Conservation (phyloP, 2,888 invertebrate genomes). For the Melanophora roralis region DNA sequence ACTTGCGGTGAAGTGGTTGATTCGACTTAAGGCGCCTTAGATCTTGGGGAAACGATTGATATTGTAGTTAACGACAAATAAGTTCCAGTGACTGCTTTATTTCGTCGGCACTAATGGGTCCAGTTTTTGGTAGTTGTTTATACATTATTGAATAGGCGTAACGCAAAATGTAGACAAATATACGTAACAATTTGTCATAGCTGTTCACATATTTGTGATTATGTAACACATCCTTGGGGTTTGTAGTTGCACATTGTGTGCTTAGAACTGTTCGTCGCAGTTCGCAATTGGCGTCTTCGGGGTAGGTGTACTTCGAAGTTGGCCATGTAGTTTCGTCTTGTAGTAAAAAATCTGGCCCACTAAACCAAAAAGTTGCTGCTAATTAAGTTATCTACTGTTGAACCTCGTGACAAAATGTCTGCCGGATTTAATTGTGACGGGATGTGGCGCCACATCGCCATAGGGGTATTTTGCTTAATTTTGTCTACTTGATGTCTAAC, state of each 20-base stretch:
- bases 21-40: not conserved
- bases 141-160: not conserved
- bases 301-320: not conserved
- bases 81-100: not conserved
- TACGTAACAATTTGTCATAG: conserved; percentile 30
- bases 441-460: not conserved
- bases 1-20: not conserved
- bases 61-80: conserved; percentile 10
- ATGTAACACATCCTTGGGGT: not conserved
- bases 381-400: not conserved
- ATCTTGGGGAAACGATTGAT: not conserved
- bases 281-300: not conserved
- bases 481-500: conserved; percentile 16
- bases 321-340: conserved; percentile 1
- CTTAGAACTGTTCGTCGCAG: not conserved
- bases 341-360: conserved; percentile 15
- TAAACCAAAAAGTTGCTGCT: conserved; percentile 23
- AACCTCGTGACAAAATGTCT: conserved; percentile 7
- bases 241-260: not conserved
- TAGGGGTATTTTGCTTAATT: not conserved
- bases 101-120: not conserved
- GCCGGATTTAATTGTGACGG: conserved; percentile 13
- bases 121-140: not conserved
- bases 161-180: conserved; percentile 22
- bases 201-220: conserved; percentile 30